phyloP scores from a whole-genome alignment of 2,113 vertebrate genomes.

The Cyanocitta stelleri region DNA sequence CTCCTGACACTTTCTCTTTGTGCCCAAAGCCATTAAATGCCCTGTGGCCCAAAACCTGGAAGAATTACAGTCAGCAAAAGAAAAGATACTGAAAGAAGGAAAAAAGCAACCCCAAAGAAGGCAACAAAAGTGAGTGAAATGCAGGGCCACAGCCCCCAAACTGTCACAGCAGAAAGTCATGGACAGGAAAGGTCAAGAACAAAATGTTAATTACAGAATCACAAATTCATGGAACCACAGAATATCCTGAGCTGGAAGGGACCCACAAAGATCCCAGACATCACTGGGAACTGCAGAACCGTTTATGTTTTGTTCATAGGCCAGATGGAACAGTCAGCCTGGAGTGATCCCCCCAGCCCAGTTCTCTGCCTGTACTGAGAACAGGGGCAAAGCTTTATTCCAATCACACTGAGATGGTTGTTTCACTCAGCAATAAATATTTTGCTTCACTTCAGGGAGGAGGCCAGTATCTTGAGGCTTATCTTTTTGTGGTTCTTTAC shows the following conservation, averaged over 20 bases:
- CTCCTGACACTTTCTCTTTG: background rate
- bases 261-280: background rate
- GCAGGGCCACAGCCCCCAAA: background rate
- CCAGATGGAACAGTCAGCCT: background rate
- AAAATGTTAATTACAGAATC: background rate
- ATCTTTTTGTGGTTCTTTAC: background rate
- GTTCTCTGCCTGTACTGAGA: background rate
- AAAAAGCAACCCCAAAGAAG: background rate
- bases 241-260: background rate
- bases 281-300: background rate
- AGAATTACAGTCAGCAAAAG: background rate
- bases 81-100: background rate
- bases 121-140: background rate
- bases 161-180: background rate
- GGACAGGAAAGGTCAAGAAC: background rate
- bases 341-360: background rate
- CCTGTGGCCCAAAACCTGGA: background rate
- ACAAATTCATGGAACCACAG: background rate
- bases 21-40: background rate
- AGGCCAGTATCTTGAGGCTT: background rate
- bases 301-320: background rate
- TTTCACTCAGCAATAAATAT: background rate
- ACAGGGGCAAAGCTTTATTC: background rate
- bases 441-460: background rate
- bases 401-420: background rate